Conservation (phyloP, 2,888 invertebrate species). For the Brenthis ino region DNA sequence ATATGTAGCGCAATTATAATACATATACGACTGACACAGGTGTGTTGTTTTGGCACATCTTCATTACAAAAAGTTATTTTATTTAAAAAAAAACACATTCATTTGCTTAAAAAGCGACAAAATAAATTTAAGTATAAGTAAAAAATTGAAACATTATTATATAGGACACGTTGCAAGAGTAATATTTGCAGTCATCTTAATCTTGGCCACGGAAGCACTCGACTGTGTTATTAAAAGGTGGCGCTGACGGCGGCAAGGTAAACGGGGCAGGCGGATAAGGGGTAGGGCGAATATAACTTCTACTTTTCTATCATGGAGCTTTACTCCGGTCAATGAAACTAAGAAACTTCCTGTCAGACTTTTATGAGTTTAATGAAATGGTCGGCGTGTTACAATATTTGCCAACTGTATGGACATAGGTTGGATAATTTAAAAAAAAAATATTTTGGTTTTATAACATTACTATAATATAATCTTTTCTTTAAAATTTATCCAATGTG, state of each 20-base stretch:
- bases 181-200: conserved; percentile 71
- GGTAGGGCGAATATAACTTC: conserved; percentile 61
- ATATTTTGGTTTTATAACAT: no score
- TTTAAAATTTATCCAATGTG: no score
- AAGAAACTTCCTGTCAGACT: conserved; percentile 55
- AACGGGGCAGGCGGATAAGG: conserved; percentile 55
- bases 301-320: conserved; percentile 57
- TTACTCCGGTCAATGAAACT: conserved; percentile 37
- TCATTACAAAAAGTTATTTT: no score
- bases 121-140: no score
- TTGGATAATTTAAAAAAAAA: no score
- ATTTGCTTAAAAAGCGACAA: no score
- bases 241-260: conserved; percentile 54
- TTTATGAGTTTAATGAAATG: conserved; percentile 80
- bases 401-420: no score
- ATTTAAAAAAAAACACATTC: no score
- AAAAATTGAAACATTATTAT: conserved; percentile 13
- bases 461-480: no score
- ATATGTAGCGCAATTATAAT: no score
- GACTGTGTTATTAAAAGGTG: conserved; percentile 78
- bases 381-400: conserved; percentile 47
- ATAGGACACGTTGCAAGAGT: conserved; percentile 49
- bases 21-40: no score
- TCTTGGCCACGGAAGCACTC: conserved; percentile 69
- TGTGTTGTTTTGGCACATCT: no score